Conservation (phyloP, 2,888 invertebrate species). For the Aphrophora alni region DNA sequence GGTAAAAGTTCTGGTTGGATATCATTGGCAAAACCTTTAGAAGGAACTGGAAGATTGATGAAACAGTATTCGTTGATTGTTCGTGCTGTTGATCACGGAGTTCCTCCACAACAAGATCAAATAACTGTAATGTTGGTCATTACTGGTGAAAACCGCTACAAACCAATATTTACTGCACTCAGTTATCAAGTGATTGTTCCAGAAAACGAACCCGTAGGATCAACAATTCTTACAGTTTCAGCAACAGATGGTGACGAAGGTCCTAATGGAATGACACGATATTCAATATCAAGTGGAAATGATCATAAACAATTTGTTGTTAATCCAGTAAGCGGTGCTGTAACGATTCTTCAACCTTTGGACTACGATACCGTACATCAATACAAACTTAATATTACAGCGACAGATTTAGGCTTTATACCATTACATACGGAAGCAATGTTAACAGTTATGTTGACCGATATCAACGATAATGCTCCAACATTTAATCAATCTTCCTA, state of each 20-base stretch:
- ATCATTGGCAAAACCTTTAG: constrained; percentile 65
- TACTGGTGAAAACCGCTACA: constrained; percentile 81
- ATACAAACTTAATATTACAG: constrained; percentile 86
- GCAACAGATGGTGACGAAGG: constrained; percentile 87
- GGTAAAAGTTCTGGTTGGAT: constrained; percentile 85
- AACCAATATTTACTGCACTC: constrained; percentile 82
- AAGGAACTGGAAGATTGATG: constrained; percentile 58
- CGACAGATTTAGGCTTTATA: constrained; percentile 84
- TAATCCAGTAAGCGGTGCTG: constrained; percentile 75
- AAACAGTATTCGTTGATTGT: constrained; percentile 72
- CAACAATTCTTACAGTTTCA: constrained; percentile 81
- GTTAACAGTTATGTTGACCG: constrained; percentile 84
- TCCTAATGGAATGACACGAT: constrained; percentile 88
- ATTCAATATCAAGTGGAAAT: constrained; percentile 84
- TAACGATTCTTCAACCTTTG: constrained; percentile 78
- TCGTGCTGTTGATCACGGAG: constrained; percentile 84
- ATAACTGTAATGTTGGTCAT: constrained; percentile 75
- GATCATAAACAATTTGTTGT: constrained; percentile 81
- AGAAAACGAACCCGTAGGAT: constrained; percentile 88
- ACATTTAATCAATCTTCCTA: constrained; percentile 79
- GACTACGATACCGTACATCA: constrained; percentile 88
- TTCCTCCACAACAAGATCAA: constrained; percentile 83
- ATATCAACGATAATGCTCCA: constrained; percentile 94
- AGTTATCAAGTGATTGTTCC: constrained; percentile 91
- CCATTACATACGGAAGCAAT: constrained; percentile 78